Evolutionary conservation across 2,113 vertebrate species (phyloP).

Genomic region (Hylia prasina): DNA sequence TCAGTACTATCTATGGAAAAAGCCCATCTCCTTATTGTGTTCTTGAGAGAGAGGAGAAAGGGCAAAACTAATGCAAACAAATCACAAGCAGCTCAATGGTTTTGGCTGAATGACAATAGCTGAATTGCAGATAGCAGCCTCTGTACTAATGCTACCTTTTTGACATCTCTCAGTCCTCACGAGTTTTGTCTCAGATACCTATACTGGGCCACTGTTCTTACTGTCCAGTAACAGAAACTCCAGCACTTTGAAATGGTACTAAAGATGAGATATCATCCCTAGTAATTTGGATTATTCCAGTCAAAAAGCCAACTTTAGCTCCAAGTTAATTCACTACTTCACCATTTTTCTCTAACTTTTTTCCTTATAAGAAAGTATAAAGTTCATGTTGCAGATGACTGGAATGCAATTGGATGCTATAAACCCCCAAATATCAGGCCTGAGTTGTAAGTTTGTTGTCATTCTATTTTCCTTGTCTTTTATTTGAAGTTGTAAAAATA

Average conservation of each 20-base stretch:
- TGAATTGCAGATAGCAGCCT: background rate
- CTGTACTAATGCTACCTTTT: background rate
- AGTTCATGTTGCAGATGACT: background rate
- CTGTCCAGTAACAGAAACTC: background rate
- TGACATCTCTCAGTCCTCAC: background rate
- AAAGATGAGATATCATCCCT: background rate
- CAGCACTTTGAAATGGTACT: background rate
- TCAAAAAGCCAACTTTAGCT: background rate
- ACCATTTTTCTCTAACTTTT: background rate
- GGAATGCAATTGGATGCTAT: constrained; percentile 8
- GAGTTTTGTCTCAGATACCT: background rate
- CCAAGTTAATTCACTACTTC: constrained; percentile 6
- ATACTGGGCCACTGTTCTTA: background rate
- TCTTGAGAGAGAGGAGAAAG: background rate
- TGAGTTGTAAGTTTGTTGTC: background rate
- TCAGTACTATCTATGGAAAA: background rate
- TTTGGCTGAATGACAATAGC: background rate
- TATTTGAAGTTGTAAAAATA: constrained; percentile 59
- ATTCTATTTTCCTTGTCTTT: constrained; percentile 34
- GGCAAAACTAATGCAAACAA: background rate
- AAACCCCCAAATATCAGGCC: background rate
- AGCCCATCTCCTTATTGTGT: background rate
- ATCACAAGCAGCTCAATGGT: background rate
- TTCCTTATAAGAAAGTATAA: background rate
- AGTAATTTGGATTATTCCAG: background rate